Conservation (phyloP, 2,888 invertebrate genomes). For the Apantesis nais region DNA sequence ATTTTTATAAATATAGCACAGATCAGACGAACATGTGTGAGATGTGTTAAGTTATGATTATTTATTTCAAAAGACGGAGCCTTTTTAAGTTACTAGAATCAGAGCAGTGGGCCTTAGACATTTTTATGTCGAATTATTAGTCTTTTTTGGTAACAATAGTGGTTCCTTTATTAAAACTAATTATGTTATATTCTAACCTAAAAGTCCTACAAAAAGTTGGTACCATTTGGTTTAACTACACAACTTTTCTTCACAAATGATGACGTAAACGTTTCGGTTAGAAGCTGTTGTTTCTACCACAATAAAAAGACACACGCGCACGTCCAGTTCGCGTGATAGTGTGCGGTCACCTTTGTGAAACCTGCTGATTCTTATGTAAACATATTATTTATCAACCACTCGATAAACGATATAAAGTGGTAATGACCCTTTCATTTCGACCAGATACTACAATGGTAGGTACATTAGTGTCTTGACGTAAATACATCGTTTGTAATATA, state of each 20-base stretch:
- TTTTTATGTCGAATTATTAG: too few species aligned
- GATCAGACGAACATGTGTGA: neutral
- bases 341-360: constrained; percentile 14
- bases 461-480: constrained; percentile 30
- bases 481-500: constrained; percentile 8
- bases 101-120: too few species aligned
- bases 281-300: neutral
- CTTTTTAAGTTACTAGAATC: too few species aligned
- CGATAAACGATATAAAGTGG: constrained; percentile 42
- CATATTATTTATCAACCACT: constrained; percentile 35
- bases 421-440: constrained; percentile 43
- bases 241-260: neutral
- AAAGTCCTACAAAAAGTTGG: too few species aligned
- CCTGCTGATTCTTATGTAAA: constrained; percentile 29
- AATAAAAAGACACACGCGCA: neutral
- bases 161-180: too few species aligned
- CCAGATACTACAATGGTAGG: constrained; percentile 27
- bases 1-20: too few species aligned
- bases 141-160: too few species aligned
- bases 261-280: neutral
- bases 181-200: too few species aligned
- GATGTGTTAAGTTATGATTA: too few species aligned
- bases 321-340: constrained; percentile 15
- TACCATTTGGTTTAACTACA: neutral
- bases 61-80: too few species aligned